Evolutionary conservation across 2,113 vertebrate species (phyloP).

Genomic region (Halcyon malimbica): DNA sequence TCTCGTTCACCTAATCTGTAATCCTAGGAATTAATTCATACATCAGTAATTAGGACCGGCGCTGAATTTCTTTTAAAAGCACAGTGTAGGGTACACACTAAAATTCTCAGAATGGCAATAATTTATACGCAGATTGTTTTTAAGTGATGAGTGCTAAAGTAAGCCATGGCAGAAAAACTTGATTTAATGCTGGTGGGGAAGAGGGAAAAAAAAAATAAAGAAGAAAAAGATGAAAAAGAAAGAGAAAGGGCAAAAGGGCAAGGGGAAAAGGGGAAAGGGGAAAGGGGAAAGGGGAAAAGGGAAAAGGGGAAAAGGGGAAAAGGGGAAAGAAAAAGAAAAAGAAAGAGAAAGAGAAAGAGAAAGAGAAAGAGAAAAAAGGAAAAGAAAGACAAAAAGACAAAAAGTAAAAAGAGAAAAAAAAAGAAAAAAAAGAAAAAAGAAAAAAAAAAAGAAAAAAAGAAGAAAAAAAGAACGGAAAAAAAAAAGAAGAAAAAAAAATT

Average conservation of each 20-base stretch:
- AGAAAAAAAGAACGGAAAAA: too few relatives aligned
- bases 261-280: too few relatives aligned
- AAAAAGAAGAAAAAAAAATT: not conserved
- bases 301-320: too few relatives aligned
- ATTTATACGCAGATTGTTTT: not conserved
- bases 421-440: too few relatives aligned
- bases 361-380: too few relatives aligned
- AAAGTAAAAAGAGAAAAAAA: too few relatives aligned
- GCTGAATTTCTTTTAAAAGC: not conserved
- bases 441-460: too few relatives aligned
- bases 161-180: not conserved
- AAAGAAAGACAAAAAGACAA: not conserved
- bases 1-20: not conserved
- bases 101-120: not conserved
- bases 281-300: too few relatives aligned
- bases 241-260: too few relatives aligned
- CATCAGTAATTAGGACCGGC: not conserved
- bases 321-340: too few relatives aligned
- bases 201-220: not conserved
- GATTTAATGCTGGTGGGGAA: not conserved
- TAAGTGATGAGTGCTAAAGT: not conserved
- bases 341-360: too few relatives aligned
- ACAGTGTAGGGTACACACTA: not conserved
- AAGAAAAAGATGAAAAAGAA: too few relatives aligned
- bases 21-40: not conserved